Conservation (phyloP, 2,113 vertebrate species). For the Psilopogon haemacephalus region DNA sequence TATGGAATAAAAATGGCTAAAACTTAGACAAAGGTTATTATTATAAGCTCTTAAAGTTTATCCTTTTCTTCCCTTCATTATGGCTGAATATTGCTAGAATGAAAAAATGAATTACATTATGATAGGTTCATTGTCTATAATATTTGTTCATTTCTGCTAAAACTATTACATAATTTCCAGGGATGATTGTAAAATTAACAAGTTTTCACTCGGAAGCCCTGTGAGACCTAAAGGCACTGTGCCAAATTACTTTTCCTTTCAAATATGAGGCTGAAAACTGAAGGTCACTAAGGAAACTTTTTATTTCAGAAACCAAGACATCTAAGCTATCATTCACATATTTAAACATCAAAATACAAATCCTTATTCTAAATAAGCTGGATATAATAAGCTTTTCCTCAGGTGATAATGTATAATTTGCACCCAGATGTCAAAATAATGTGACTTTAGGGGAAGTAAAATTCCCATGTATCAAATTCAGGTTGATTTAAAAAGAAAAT, state of each 20-base stretch:
- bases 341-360: background rate
- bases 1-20: slow-evolving; percentile 38
- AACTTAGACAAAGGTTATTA: slow-evolving; percentile 41
- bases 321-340: background rate
- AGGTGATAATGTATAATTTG: background rate
- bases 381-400: background rate
- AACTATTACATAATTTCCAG: slow-evolving; percentile 49
- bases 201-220: slow-evolving; percentile 35
- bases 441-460: background rate
- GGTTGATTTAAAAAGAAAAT: background rate
- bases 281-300: slow-evolving; percentile 39
- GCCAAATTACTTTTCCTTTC: slow-evolving; percentile 50
- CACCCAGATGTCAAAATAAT: background rate
- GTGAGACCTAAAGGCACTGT: background rate
- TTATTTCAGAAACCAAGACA: background rate
- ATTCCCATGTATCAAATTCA: background rate
- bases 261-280: slow-evolving; percentile 3
- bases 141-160: slow-evolving; percentile 59
- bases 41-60: slow-evolving; percentile 43
- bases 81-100: slow-evolving; percentile 17
- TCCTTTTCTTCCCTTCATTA: slow-evolving; percentile 36
- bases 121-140: slow-evolving; percentile 44
- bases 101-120: slow-evolving; percentile 43
- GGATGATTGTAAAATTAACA: slow-evolving; percentile 51
- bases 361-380: background rate